Evolutionary conservation across 2,888 invertebrate genomes (phyloP).

Genomic region (Stegophylla sp.): DNA sequence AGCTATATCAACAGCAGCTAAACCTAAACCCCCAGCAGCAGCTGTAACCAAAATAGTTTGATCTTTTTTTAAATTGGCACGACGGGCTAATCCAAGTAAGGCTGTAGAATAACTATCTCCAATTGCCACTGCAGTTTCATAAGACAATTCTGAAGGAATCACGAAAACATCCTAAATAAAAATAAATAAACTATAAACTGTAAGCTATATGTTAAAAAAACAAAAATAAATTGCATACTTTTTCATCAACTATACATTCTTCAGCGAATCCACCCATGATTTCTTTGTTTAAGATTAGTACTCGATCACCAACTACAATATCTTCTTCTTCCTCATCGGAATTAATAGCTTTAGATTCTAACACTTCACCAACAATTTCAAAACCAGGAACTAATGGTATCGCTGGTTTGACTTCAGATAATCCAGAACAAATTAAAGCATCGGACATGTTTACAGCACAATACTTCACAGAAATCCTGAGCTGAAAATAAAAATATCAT

Average conservation of each 20-base stretch:
- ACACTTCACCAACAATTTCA: slow-evolving; percentile 72
- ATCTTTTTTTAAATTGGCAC: slow-evolving; percentile 67
- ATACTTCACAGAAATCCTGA: slow-evolving; percentile 71
- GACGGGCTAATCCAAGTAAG: slow-evolving; percentile 70
- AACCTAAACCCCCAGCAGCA: slow-evolving; percentile 71
- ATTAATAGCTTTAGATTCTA: slow-evolving; percentile 65
- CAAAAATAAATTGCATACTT: slow-evolving; percentile 62
- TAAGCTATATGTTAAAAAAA: slow-evolving; percentile 17
- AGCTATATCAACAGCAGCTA: slow-evolving; percentile 75
- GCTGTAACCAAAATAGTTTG: slow-evolving; percentile 73
- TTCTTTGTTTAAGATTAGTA: slow-evolving; percentile 70
- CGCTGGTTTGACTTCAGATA: slow-evolving; percentile 66
- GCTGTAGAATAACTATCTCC: slow-evolving; percentile 73
- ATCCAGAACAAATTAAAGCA: slow-evolving; percentile 68
- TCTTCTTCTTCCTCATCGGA: slow-evolving; percentile 64
- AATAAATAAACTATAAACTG: slow-evolving; percentile 62
- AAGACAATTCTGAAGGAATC: slow-evolving; percentile 68
- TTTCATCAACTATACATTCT: slow-evolving; percentile 68
- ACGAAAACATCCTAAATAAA: slow-evolving; percentile 69
- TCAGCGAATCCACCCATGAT: slow-evolving; percentile 71
- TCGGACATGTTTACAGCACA: slow-evolving; percentile 74
- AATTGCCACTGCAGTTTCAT: slow-evolving; percentile 69
- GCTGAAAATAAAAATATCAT: slow-evolving; percentile 65
- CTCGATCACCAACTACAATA: slow-evolving; percentile 68
- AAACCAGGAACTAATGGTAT: slow-evolving; percentile 73